Conservation (phyloP, 2,797 vertebrate genomes). For the Crax fasciolata region DNA sequence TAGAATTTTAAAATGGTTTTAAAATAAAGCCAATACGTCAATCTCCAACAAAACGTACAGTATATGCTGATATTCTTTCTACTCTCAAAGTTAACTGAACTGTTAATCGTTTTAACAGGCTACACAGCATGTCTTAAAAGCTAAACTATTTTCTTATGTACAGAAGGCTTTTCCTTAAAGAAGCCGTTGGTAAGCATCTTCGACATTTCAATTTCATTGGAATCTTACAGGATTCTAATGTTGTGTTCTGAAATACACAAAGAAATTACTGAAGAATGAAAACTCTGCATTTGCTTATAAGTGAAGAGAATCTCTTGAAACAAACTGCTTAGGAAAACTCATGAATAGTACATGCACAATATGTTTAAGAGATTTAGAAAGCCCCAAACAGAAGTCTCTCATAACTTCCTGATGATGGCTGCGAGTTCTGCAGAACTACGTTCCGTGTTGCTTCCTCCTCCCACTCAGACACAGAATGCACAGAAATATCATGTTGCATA, state of each 20-base stretch:
- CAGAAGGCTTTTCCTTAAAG: not conserved
- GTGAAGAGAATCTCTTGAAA: not conserved
- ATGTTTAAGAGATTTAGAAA: not conserved
- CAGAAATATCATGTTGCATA: constrained; percentile 32
- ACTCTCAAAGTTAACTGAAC: not conserved
- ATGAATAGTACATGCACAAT: not conserved
- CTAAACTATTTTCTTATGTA: not conserved
- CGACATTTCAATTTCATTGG: not conserved
- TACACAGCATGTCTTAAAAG: not conserved
- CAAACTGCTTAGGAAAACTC: not conserved
- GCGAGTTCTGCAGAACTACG: constrained; percentile 40
- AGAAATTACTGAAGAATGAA: not conserved
- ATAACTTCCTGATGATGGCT: not conserved
- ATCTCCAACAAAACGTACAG: not conserved
- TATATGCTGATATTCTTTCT: not conserved
- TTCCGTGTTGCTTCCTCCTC: constrained; percentile 32
- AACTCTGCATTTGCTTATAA: not conserved
- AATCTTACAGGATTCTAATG: not conserved
- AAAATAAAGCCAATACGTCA: not conserved
- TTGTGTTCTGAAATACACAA: not conserved
- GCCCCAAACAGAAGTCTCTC: not conserved
- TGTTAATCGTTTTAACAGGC: not conserved
- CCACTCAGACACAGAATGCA: constrained; percentile 35
- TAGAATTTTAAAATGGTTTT: not conserved
- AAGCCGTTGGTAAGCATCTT: not conserved